Percentiles rank a stretch among this genome's conserved stretches.
Conservation (phyloP, 2,888 invertebrate species). For the Ptychoptera albimana region DNA sequence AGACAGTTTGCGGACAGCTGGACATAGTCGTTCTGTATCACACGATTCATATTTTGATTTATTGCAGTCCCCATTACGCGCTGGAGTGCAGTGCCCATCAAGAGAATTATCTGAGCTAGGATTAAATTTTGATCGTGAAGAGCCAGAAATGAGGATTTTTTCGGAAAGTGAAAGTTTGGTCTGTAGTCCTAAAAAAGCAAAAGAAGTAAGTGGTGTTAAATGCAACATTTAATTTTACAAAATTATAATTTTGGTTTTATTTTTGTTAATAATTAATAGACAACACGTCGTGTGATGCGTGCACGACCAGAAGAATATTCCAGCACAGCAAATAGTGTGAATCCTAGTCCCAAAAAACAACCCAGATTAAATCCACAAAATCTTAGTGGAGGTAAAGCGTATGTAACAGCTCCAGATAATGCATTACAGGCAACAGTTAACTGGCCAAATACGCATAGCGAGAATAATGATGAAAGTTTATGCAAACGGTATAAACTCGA, state of each 20-base stretch:
- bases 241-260: neutral
- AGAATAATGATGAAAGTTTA: slow-evolving; percentile 31
- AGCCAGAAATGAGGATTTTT: slow-evolving; percentile 73
- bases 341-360: slow-evolving; percentile 46
- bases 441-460: slow-evolving; percentile 13
- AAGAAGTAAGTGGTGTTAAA: slow-evolving; percentile 13
- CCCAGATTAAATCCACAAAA: slow-evolving; percentile 33
- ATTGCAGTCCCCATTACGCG: slow-evolving; percentile 30
- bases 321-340: slow-evolving; percentile 36
- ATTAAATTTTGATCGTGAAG: slow-evolving; percentile 68
- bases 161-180: slow-evolving; percentile 69
- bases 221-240: neutral
- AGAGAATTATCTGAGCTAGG: slow-evolving; percentile 71
- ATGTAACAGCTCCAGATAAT: slow-evolving; percentile 1
- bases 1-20: slow-evolving; percentile 29
- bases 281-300: slow-evolving; percentile 33
- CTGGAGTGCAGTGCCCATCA: slow-evolving; percentile 24
- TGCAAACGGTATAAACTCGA: slow-evolving; percentile 56
- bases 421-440: neutral
- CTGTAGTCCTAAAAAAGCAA: slow-evolving; percentile 37
- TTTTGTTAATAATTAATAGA: slow-evolving; percentile 22
- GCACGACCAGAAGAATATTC: slow-evolving; percentile 39
- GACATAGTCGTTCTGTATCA: slow-evolving; percentile 55
- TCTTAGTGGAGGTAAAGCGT: slow-evolving; percentile 14
- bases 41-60: slow-evolving; percentile 86